Evolutionary conservation across 2,888 invertebrate genomes (phyloP), one percentile per base, ranked within the genome.

Genomic region (Apeira syringaria): DNA sequence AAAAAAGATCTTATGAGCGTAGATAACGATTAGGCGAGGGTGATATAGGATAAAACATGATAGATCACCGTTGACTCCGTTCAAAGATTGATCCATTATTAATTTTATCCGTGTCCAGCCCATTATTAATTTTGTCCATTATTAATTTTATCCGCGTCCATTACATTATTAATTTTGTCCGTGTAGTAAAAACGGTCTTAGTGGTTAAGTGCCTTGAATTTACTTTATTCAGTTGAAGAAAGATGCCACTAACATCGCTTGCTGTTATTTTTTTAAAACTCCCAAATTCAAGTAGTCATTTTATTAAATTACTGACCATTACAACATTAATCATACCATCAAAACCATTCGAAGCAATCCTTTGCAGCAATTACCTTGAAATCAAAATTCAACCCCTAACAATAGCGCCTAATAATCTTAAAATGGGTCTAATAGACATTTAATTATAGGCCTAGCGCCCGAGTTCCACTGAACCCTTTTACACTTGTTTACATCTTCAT

Each of bases 401-500:
- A 74, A 81, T 80, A 74, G 61, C 66, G 65, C 73, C 79, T 82
- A 86, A 87, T 84, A 77, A 78, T 74, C 77, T 68, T 65, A 81
- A 86, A 88, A 83, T 74, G 74, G 59, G 66, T 71, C 83, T 88
- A 89, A 88, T 89, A 86, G 80, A 80, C 79, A 86, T 87, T 88
- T 88, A 88, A 89, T 88, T 86, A 86, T 74, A 79, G 68, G 65
- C 69, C 29, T 56, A 64, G 68, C n/a, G n/a, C 65, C 53, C 65
- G 77, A 74, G 83, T 78, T 79, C 84, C 82, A 83, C 81, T 88
- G 88, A 88, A 88, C 89, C 88, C 86, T 87, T 86, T 88, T 87
- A 86, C 89, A 88, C 88, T 86, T 89, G 88, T 87, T 89, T 88
- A 89, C 88, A 81, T 87, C 88, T 89, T 80, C 80, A 89, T 89